These are phyloP conservation scores for Virgularia gustaviana DNA, from an alignment of 92 coral and sea anemone species.

Conservation along the genomic window DNA sequence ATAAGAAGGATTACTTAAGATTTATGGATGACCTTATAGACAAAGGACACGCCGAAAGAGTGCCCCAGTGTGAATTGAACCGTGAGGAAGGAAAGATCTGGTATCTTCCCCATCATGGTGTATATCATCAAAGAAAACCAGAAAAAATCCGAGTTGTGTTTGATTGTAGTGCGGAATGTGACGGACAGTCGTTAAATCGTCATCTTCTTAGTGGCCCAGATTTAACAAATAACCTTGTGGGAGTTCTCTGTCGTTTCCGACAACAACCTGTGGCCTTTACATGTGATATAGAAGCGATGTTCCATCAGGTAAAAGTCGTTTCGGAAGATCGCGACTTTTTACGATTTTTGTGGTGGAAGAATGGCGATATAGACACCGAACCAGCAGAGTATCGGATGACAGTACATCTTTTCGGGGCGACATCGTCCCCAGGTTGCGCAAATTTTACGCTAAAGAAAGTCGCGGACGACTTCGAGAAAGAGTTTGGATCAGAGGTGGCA, in stretches of 20 bases:
- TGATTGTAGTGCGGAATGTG: slow-evolving; percentile 47
- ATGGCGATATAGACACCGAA: slow-evolving; percentile 33
- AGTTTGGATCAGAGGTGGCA: slow-evolving; percentile 17
- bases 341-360: slow-evolving; percentile 45
- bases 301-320: slow-evolving; percentile 45
- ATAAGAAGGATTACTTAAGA: slow-evolving; percentile 35
- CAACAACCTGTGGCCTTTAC: slow-evolving; percentile 46
- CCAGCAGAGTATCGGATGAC: slow-evolving; percentile 47
- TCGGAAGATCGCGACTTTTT: slow-evolving; percentile 43
- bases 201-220: slow-evolving; percentile 52
- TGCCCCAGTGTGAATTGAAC: slow-evolving; percentile 25
- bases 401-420: slow-evolving; percentile 55
- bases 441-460: slow-evolving; percentile 38
- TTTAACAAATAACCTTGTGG: slow-evolving; percentile 50
- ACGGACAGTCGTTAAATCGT: slow-evolving; percentile 35
- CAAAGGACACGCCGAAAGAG: slow-evolving; percentile 48
- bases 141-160: slow-evolving; percentile 36
- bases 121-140: slow-evolving; percentile 43
- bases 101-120: slow-evolving; percentile 54
- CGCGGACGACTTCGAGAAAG: slow-evolving; percentile 35
- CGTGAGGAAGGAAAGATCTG: slow-evolving; percentile 47
- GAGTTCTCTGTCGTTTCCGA: slow-evolving; percentile 45
- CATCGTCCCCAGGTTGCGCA: slow-evolving; percentile 46
- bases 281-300: slow-evolving; percentile 52
- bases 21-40: slow-evolving; percentile 39